A percentile compares a stretch with the other conserved stretches of the same genome.
Conservation (phyloP, 2,797 vertebrate species). For the Microctenopoma lineatum region DNA sequence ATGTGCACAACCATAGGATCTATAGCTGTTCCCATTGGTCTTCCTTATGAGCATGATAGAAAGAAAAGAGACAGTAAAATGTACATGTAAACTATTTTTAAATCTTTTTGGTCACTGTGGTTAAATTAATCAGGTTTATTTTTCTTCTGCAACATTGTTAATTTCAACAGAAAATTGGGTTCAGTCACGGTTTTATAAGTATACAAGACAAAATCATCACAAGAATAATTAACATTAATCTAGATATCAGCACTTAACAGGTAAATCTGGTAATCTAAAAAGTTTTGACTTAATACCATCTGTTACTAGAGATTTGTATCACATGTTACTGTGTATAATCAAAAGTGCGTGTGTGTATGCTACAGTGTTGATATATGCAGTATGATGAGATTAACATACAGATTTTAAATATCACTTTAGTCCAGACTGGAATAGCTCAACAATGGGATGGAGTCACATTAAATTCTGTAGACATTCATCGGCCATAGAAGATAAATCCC, state of each 20-base stretch:
- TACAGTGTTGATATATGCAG: constrained; percentile 2
- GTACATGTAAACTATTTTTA: constrained; percentile 52
- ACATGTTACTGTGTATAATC: constrained; percentile 2
- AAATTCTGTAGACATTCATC: neutral
- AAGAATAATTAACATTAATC: constrained; percentile 3
- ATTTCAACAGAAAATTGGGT: constrained; percentile 19
- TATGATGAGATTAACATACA: neutral
- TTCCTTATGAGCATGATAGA: constrained; percentile 54
- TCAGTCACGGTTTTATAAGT: constrained; percentile 33
- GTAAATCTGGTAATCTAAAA: neutral
- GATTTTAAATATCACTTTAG: neutral
- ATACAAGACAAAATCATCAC: neutral
- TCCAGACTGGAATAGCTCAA: neutral
- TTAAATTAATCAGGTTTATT: constrained; percentile 66
- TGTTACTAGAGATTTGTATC: constrained; percentile 20
- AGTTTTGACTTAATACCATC: neutral
- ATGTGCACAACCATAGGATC: constrained; percentile 48
- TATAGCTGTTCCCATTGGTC: constrained; percentile 50
- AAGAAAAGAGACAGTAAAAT: constrained; percentile 42
- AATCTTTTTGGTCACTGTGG: constrained; percentile 63
- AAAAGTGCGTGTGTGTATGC: constrained; percentile 5
- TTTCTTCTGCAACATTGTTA: constrained; percentile 31
- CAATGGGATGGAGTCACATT: neutral
- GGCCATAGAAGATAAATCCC: neutral
- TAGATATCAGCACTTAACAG: neutral